These are phyloP conservation scores for Halcyon malimbica DNA, from an alignment of 2,113 vertebrate genomes.

Conservation along the genomic window DNA sequence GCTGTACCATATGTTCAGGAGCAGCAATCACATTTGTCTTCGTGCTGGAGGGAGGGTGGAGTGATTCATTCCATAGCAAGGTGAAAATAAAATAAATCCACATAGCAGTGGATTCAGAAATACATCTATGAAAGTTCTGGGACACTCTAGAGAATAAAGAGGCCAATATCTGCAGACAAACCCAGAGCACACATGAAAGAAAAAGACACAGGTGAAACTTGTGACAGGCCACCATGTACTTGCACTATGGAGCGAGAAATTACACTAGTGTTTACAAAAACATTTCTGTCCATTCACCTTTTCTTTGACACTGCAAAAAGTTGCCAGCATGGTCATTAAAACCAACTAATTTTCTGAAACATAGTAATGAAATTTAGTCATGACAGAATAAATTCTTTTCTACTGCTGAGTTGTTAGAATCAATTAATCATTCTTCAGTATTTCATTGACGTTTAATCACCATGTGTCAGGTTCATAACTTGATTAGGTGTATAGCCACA, in stretches of 20 bases:
- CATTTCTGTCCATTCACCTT: not conserved
- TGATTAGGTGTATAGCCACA: not conserved
- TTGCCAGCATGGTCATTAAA: not conserved
- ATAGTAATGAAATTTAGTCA: not conserved
- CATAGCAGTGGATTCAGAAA: not conserved
- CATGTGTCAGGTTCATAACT: not conserved
- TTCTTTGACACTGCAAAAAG: not conserved
- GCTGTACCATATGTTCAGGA: constrained; percentile 52
- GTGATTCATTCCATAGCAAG: constrained; percentile 33
- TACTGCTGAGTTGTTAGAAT: not conserved
- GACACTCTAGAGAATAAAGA: not conserved
- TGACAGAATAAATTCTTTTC: constrained; percentile 24
- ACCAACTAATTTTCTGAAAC: constrained; percentile 7
- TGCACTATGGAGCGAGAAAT: not conserved
- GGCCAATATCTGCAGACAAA: not conserved
- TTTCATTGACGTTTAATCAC: constrained; percentile 38
- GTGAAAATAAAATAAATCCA: not conserved
- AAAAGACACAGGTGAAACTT: not conserved
- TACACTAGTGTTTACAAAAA: not conserved
- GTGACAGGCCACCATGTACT: not conserved
- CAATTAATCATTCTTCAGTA: constrained; percentile 46
- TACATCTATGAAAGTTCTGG: not conserved
- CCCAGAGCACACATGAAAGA: not conserved
- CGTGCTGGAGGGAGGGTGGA: not conserved
- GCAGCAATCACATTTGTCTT: constrained; percentile 21